Evolutionary conservation across 2,888 invertebrate species (phyloP), one percentile per base, ranked within the genome.

Genomic region (Epinotia nisella): DNA sequence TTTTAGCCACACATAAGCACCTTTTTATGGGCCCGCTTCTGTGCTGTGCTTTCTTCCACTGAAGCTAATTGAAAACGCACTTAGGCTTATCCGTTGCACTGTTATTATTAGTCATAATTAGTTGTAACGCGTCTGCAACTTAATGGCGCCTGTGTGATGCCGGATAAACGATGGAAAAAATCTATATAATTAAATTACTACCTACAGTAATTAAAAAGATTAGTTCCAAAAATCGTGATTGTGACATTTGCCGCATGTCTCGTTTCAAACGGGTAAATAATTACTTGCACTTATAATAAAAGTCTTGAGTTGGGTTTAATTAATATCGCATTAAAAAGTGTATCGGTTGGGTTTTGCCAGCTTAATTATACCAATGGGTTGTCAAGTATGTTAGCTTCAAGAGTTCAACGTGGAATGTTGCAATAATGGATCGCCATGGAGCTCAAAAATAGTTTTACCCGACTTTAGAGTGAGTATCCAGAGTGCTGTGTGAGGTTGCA

Each of bases 1-100:
- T 90, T 92, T 91, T 90, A 88, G 86, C 88, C 87, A 87, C 90
- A 92, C 90, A 92, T 92, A 92, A 91, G 92, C 90, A 89, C 88
- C 91, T 92, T 82, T 91, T 92, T 92, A 91, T 91, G 85, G 91
- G 87, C 77, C 85, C 78, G 87, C 91, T 90, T 83, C 91, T 82
- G 89, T 86, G 80, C 82, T 87, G 85, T 84, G 80, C 89, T 89
- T 88, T 88, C 87, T 89, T 86, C 58, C 11, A 45, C 59, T 65
- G 49, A 17, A 53, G 59, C 68, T 61, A 55, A 66, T 69, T 69
- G 65, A 41, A 67, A 53, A 66, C 53, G 69, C 69, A 64, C 64
- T 73, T 58, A 66, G 49, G 51, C 4, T 68, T 49, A 68, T 68
- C 68, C 64, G 64, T 53, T 64, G 24, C 53, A 49, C 39, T 62